These are phyloP conservation scores for Mercenaria mercenaria DNA, from an alignment of 1,140 invertebrate species.

Conservation along the genomic window DNA sequence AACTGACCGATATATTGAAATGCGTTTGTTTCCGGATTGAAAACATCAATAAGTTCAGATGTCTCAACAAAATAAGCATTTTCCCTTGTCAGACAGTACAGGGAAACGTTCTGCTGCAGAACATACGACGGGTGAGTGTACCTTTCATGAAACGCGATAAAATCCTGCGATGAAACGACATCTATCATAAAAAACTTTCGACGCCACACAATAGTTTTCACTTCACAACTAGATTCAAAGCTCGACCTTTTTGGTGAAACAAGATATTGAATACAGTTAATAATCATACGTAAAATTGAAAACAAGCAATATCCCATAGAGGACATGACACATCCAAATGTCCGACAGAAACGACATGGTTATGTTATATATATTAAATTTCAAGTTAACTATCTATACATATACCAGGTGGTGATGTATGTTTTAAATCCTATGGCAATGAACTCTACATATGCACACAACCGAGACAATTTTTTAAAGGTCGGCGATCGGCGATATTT, in stretches of 20 bases:
- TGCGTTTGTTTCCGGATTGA: neutral
- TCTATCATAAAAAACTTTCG: conserved; percentile 31
- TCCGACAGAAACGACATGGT: neutral
- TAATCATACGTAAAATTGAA: neutral
- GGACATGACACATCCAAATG: neutral
- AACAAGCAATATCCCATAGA: neutral
- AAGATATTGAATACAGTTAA: neutral
- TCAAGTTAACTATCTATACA: no score
- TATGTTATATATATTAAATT: no score
- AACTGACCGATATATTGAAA: conserved; percentile 36
- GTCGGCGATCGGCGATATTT: no score
- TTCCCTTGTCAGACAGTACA: neutral
- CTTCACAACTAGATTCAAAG: neutral
- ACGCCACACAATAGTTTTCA: neutral
- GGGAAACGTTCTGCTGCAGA: conserved; percentile 5
- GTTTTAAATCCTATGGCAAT: no score
- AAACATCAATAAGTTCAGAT: neutral
- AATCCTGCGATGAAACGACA: conserved; percentile 2
- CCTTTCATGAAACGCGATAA: neutral
- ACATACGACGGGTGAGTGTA: neutral
- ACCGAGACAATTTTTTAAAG: no score
- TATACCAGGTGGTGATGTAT: no score
- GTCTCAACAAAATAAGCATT: conserved; percentile 23
- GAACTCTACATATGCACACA: no score
- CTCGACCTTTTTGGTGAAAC: neutral